Percentiles rank a stretch among this genome's conserved stretches.
phyloP scores from a whole-genome alignment of 2,888 invertebrate species.

The Eilema sororculum region DNA sequence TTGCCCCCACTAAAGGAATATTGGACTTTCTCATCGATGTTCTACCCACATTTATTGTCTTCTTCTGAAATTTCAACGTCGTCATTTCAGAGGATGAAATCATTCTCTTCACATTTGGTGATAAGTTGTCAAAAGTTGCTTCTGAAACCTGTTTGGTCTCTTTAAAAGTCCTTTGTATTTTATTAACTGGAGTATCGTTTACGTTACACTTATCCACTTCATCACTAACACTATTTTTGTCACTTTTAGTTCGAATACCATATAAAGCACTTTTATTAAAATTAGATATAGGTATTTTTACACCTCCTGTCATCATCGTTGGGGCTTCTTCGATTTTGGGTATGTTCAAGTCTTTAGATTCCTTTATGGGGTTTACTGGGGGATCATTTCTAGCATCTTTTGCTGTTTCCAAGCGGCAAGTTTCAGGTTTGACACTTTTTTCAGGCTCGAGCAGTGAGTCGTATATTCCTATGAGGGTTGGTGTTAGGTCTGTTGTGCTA shows the following conservation, averaged over 20 bases:
- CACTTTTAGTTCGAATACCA: constrained; percentile 78
- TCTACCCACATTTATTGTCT: constrained; percentile 66
- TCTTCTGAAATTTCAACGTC: constrained; percentile 79
- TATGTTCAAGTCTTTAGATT: constrained; percentile 58
- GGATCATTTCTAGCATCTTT: constrained; percentile 85
- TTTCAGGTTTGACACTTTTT: constrained; percentile 72
- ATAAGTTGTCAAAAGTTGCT: constrained; percentile 84
- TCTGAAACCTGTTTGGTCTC: constrained; percentile 67
- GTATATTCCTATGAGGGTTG: constrained; percentile 94
- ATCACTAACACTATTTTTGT: constrained; percentile 73
- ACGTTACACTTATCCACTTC: constrained; percentile 65
- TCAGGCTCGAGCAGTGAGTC: constrained; percentile 90
- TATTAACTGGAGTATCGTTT: constrained; percentile 68
- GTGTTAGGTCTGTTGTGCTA: constrained; percentile 94
- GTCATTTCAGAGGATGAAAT: constrained; percentile 84
- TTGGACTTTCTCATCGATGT: constrained; percentile 78
- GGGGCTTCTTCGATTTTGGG: constrained; percentile 56
- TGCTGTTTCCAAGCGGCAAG: constrained; percentile 71
- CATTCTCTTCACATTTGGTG: constrained; percentile 88
- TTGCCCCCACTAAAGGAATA: constrained; percentile 83
- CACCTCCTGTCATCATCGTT: constrained; percentile 73
- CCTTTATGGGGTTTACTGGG: constrained; percentile 63
- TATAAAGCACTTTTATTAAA: constrained; percentile 81
- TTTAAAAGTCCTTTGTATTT: constrained; percentile 73
- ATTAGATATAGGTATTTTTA: constrained; percentile 77